These are phyloP conservation scores for Ceraclea dissimilis DNA, from an alignment of 2,888 invertebrate genomes.

Conservation along the genomic window DNA sequence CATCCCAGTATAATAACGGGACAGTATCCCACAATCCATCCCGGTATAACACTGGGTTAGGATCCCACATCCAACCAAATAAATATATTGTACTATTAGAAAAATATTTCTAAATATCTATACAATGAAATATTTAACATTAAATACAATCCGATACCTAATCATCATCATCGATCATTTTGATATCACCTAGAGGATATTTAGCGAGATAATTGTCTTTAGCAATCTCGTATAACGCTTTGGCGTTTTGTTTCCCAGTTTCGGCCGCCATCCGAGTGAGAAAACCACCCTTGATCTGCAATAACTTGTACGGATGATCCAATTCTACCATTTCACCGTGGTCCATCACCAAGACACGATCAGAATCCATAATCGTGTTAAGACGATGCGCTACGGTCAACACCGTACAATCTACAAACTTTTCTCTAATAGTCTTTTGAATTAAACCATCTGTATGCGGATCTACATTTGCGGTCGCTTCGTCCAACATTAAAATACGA, in stretches of 20 bases:
- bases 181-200: constrained; percentile 9
- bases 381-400: constrained; percentile 74
- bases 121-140: no score
- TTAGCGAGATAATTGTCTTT: constrained; percentile 8
- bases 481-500: constrained; percentile 59
- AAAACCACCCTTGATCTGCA: constrained; percentile 46
- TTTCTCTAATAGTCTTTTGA: constrained; percentile 60
- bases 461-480: constrained; percentile 67
- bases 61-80: no score
- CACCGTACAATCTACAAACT: constrained; percentile 65
- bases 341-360: constrained; percentile 53
- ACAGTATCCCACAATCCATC: no score
- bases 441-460: constrained; percentile 63
- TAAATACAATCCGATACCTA: background rate
- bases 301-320: constrained; percentile 54
- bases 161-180: constrained; percentile 17
- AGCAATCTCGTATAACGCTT: constrained; percentile 33
- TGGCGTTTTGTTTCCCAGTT: constrained; percentile 50
- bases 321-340: constrained; percentile 55
- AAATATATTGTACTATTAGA: no score
- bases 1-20: no score
- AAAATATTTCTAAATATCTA: no score
- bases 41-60: no score
- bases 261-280: constrained; percentile 52
- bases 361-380: constrained; percentile 61